These are phyloP conservation scores for Monodelphis domestica DNA, from an alignment of 2,797 vertebrate species.

Conservation along the genomic window DNA sequence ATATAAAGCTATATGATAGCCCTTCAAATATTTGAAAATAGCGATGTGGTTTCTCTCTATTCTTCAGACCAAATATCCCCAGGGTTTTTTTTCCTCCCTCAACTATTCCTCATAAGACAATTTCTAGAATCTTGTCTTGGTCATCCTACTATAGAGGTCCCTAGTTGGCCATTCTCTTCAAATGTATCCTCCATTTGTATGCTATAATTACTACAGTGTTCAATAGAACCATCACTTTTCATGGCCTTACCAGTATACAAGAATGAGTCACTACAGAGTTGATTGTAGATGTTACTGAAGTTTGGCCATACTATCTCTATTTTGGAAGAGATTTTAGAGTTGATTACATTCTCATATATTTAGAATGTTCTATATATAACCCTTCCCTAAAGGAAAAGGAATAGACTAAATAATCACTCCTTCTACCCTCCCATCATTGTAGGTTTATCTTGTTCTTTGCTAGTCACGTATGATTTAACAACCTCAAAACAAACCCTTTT, in stretches of 20 bases:
- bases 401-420: not conserved
- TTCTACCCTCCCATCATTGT: not conserved
- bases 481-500: too few species aligned
- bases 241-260: not conserved
- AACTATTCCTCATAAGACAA: not conserved
- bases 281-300: not conserved
- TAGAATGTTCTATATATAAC: not conserved
- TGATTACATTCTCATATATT: not conserved
- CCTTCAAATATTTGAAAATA: too few species aligned
- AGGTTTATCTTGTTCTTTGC: not conserved
- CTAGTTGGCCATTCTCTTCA: not conserved
- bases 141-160: not conserved
- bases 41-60: not conserved
- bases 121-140: not conserved
- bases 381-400: not conserved
- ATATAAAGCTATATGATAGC: not conserved
- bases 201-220: not conserved
- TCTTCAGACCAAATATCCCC: not conserved
- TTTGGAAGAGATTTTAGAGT: not conserved
- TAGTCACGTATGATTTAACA: not conserved
- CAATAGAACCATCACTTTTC: not conserved
- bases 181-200: not conserved
- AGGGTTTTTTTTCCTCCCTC: not conserved
- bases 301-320: not conserved
- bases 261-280: not conserved